Evolutionary conservation across 2,113 vertebrate species (phyloP).

Genomic region (Oncorhynchus kisutch): DNA sequence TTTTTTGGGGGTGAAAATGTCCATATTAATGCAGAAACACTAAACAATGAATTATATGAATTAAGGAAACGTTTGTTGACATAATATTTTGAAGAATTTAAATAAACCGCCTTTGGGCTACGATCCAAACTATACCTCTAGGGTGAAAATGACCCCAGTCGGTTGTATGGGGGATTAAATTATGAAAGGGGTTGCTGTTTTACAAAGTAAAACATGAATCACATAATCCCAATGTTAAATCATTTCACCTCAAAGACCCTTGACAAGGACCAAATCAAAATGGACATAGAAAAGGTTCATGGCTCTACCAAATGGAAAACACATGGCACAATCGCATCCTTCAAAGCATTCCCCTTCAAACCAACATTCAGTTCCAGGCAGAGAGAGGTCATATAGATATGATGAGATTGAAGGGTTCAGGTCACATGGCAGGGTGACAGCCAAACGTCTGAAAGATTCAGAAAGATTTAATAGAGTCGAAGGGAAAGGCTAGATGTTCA

Average conservation of each 20-base stretch:
- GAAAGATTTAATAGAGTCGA: constrained; percentile 61
- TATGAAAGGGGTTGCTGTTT: not conserved
- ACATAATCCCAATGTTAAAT: no score
- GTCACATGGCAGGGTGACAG: constrained; percentile 54
- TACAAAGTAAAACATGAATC: not conserved
- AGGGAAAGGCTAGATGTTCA: constrained; percentile 44
- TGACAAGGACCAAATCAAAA: not conserved
- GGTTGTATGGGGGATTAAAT: no score
- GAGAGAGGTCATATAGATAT: constrained; percentile 40
- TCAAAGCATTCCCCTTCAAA: not conserved
- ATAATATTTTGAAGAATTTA: no score
- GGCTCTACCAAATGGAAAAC: constrained; percentile 37
- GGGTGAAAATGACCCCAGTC: no score
- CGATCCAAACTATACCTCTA: no score
- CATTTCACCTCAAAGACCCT: not conserved
- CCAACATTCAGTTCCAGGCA: constrained; percentile 42
- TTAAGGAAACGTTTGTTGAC: no score
- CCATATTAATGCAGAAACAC: no score
- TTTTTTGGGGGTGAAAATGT: no score
- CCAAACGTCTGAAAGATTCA: constrained; percentile 47
- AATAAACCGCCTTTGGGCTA: no score
- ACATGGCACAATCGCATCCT: constrained; percentile 28
- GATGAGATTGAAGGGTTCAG: constrained; percentile 59
- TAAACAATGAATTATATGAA: no score
- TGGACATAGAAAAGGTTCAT: constrained; percentile 7